These are phyloP conservation scores for Cantharis rustica DNA, from an alignment of 2,888 invertebrate species.

Conservation along the genomic window DNA sequence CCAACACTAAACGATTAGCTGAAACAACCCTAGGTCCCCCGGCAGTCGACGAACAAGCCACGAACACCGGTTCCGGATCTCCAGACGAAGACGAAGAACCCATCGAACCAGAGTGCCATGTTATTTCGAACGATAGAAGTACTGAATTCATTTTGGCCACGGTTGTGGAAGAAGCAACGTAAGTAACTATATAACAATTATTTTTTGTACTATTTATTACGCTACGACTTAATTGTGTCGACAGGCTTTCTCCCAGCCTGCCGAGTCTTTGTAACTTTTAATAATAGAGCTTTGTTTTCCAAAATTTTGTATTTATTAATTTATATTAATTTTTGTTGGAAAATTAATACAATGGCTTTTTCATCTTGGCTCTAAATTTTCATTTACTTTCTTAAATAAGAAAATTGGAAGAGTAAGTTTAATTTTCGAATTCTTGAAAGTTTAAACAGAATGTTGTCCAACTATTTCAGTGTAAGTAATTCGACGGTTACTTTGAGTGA, in stretches of 20 bases:
- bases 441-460: background rate
- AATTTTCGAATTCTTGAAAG: background rate
- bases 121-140: constrained; percentile 88
- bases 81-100: constrained; percentile 80
- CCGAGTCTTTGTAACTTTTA: too few relatives aligned
- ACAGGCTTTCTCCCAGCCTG: too few relatives aligned
- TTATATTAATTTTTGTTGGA: too few relatives aligned
- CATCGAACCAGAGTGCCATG: constrained; percentile 72
- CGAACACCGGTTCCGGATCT: constrained; percentile 88
- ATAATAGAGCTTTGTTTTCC: too few relatives aligned
- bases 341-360: too few relatives aligned
- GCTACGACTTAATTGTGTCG: too few relatives aligned
- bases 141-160: constrained; percentile 90
- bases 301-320: too few relatives aligned
- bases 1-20: constrained; percentile 78
- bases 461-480: background rate
- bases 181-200: too few relatives aligned
- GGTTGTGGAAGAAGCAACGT: constrained; percentile 83
- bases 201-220: too few relatives aligned
- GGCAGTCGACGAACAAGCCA: constrained; percentile 78
- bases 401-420: background rate
- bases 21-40: constrained; percentile 75
- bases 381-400: background rate
- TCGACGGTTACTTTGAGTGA: background rate
- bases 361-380: too few relatives aligned